These are phyloP conservation scores for Lomographa bimaculata DNA, from an alignment of 2,888 invertebrate species.

Conservation along the genomic window DNA sequence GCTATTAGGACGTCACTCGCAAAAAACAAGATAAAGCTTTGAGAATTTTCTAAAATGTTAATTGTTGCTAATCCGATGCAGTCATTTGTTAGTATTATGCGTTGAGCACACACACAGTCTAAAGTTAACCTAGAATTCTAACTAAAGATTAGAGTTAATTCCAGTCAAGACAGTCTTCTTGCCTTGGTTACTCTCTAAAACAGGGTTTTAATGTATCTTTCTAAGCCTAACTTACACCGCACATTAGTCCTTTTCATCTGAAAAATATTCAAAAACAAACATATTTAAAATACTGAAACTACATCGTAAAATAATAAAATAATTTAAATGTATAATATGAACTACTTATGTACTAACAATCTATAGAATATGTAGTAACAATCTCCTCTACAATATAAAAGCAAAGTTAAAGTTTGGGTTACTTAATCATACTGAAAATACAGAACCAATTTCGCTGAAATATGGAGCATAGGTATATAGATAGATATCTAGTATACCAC, in stretches of 20 bases:
- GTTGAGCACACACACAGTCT: conserved; percentile 1
- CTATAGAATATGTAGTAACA: no score
- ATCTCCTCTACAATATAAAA: no score
- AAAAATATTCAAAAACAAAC: conserved; percentile 46
- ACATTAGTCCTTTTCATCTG: conserved; percentile 72
- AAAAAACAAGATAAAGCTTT: conserved; percentile 2
- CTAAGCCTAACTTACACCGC: conserved; percentile 57
- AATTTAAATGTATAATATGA: no score
- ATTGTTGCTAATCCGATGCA: conserved; percentile 7
- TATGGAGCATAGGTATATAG: no score
- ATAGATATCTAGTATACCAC: no score
- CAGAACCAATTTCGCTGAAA: no score
- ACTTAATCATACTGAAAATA: no score
- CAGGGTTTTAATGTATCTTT: conserved; percentile 20
- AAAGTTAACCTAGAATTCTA: conserved; percentile 8
- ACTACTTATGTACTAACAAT: no score
- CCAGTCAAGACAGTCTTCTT: conserved; percentile 5
- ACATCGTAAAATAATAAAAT: no score
- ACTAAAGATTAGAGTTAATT: conserved; percentile 10
- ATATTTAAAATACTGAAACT: conserved; percentile 10
- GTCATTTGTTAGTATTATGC: conserved; percentile 20
- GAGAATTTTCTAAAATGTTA: conserved; percentile 2
- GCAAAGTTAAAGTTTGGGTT: no score
- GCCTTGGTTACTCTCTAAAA: conserved; percentile 1
- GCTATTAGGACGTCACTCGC: background rate